Evolutionary conservation across 1,140 invertebrate species (phyloP).

Genomic region (Hycleus cichorii): DNA sequence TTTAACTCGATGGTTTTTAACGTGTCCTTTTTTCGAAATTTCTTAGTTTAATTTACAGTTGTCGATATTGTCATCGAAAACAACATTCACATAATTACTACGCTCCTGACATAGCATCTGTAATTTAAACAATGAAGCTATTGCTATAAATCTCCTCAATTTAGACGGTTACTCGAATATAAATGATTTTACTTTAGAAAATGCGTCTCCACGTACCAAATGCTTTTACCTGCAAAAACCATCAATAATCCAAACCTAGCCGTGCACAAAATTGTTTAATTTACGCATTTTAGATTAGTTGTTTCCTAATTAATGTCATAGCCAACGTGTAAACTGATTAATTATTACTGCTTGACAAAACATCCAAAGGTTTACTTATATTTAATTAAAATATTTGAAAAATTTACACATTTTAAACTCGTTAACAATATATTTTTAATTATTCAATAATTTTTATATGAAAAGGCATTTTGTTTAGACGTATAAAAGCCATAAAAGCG

Average conservation of each 20-base stretch:
- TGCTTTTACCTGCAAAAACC: too few relatives aligned
- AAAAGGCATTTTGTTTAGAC: neutral
- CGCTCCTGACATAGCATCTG: conserved; percentile 15
- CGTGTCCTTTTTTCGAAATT: conserved; percentile 3
- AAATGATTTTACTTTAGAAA: conserved; percentile 13
- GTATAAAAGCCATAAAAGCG: conserved; percentile 2
- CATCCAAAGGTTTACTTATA: neutral
- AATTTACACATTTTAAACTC: neutral
- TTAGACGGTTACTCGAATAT: conserved; percentile 14
- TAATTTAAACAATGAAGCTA: conserved; percentile 15
- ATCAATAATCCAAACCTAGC: too few relatives aligned
- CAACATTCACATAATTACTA: conserved; percentile 14
- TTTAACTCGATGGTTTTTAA: too few relatives aligned
- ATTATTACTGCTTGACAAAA: conserved; percentile 6
- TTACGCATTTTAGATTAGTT: neutral
- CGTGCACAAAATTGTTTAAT: too few relatives aligned
- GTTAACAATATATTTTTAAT: neutral
- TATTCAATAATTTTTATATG: neutral
- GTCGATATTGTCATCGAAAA: conserved; percentile 6
- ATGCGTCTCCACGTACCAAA: conserved; percentile 12
- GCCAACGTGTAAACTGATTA: conserved; percentile 1
- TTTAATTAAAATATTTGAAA: neutral
- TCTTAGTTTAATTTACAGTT: conserved; percentile 9
- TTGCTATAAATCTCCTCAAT: conserved; percentile 14
- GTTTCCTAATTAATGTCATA: conserved; percentile 9